Conservation (phyloP, 1,140 invertebrate species). For the Drosophila repleta region DNA sequence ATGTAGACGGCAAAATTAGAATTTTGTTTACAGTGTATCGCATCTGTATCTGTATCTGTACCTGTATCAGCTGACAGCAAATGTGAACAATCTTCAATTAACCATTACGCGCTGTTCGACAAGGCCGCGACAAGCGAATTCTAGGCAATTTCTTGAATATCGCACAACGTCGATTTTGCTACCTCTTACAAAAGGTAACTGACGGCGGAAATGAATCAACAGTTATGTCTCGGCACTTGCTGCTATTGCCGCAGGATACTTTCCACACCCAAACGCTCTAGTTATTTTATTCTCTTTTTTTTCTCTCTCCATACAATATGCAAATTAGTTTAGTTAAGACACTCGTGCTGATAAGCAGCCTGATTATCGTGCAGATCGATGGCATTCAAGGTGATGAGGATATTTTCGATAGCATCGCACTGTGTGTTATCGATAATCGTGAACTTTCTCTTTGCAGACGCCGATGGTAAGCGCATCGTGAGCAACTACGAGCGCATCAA, state of each 20-base stretch:
- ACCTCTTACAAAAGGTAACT: constrained; percentile 68
- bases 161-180: constrained; percentile 23
- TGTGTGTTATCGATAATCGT: constrained; percentile 6
- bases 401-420: neutral
- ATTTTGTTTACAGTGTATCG: constrained; percentile 34
- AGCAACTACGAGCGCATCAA: constrained; percentile 72
- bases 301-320: constrained; percentile 28
- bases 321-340: constrained; percentile 50
- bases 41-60: constrained; percentile 17
- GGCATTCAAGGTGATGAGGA: constrained; percentile 65
- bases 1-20: constrained; percentile 34
- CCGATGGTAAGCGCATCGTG: constrained; percentile 63
- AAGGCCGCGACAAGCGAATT: constrained; percentile 60
- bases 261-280: neutral
- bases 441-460: constrained; percentile 37
- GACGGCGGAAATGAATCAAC: constrained; percentile 51
- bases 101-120: constrained; percentile 62
- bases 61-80: constrained; percentile 15
- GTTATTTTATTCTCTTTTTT: neutral
- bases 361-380: constrained; percentile 65
- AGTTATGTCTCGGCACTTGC: constrained; percentile 53
- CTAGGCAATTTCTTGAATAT: constrained; percentile 46
- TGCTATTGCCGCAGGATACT: constrained; percentile 19
- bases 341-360: constrained; percentile 42
- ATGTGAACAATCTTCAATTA: constrained; percentile 73